Conservation (phyloP, 2,113 vertebrate species). For the Apteryx mantelli region DNA sequence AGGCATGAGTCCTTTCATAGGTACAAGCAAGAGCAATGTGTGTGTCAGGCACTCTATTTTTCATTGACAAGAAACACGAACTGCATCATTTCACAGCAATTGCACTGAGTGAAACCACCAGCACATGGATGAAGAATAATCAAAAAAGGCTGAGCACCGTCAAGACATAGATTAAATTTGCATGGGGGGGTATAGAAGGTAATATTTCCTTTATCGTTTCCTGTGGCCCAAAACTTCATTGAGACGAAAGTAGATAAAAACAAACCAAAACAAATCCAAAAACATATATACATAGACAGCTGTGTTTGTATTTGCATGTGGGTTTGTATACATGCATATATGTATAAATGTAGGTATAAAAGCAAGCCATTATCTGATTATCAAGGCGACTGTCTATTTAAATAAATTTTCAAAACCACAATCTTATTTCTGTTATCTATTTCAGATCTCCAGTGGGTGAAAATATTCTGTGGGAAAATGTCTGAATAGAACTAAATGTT, state of each 20-base stretch:
- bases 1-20: not conserved
- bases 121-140: not conserved
- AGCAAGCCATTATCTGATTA: not conserved
- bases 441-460: not conserved
- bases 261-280: not conserved
- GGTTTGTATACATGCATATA: not conserved
- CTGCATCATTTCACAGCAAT: not conserved
- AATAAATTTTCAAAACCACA: not conserved
- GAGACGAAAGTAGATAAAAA: not conserved
- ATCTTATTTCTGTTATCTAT: not conserved
- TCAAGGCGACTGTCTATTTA: not conserved
- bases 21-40: not conserved
- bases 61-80: not conserved
- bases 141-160: not conserved
- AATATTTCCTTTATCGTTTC: not conserved
- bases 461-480: not conserved
- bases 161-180: not conserved
- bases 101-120: not conserved
- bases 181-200: accelerated
- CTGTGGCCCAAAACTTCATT: not conserved
- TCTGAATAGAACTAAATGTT: not conserved
- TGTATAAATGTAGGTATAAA: not conserved
- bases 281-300: accelerated
- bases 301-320: not conserved
- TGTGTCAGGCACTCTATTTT: not conserved